A percentile compares a stretch with the other conserved stretches of the same genome.
Evolutionary conservation across 1,140 invertebrate species (phyloP).

Genomic region (Drosophila lacteicornis): DNA sequence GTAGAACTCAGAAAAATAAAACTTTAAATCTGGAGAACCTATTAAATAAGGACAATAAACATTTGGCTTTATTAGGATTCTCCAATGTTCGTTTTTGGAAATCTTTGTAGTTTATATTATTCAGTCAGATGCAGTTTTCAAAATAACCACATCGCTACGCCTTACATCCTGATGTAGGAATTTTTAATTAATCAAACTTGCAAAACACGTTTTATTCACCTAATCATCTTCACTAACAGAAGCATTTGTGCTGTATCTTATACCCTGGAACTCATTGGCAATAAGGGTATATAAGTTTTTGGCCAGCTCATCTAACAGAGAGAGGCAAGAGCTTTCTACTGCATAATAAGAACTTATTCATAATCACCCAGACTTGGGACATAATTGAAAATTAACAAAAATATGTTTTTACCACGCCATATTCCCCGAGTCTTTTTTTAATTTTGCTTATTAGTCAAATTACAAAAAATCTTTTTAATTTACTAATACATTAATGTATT

Average conservation of each 20-base stretch:
- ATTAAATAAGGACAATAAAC: no score
- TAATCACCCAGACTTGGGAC: neutral
- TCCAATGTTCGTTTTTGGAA: neutral
- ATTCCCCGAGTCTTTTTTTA: no score
- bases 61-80: neutral
- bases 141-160: neutral
- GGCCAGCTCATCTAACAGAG: neutral
- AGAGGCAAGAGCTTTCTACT: no score
- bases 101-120: neutral
- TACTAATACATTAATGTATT: accelerated
- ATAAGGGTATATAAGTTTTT: neutral
- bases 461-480: no score
- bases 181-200: conserved; percentile 49
- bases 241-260: conserved; percentile 15
- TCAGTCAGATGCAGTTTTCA: neutral
- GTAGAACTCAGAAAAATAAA: no score
- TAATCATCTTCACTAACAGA: conserved; percentile 56
- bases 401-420: no score
- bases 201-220: conserved; percentile 68
- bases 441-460: neutral
- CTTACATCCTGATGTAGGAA: conserved; percentile 8
- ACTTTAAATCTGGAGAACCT: no score
- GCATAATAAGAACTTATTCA: neutral
- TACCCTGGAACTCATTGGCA: neutral
- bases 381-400: neutral